phyloP scores from a whole-genome alignment of 1,140 invertebrate genomes.

The Capitella teleta region DNA sequence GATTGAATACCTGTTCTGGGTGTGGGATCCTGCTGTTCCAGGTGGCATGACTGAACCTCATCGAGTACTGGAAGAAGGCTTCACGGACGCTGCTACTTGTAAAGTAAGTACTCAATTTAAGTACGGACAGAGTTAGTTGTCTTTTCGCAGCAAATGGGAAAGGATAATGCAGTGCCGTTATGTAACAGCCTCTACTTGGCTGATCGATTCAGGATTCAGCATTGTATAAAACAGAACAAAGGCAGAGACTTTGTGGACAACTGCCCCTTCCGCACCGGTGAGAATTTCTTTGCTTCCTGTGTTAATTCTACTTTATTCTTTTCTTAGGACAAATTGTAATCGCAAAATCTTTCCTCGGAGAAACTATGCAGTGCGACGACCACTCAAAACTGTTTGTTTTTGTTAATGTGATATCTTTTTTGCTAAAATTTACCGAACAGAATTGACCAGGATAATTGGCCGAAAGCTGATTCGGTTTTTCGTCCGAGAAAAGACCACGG shows the following conservation, averaged over 20 bases:
- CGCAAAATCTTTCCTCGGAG: no score
- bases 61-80: constrained; percentile 35
- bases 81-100: constrained; percentile 30
- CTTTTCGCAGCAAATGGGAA: constrained; percentile 25
- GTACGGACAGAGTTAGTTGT: no score
- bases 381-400: background rate
- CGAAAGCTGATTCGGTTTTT: constrained; percentile 32
- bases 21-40: constrained; percentile 32
- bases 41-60: constrained; percentile 24
- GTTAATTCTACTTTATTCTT: background rate
- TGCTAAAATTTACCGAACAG: no score
- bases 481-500: constrained; percentile 24
- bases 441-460: constrained; percentile 21
- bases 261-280: constrained; percentile 36
- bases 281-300: background rate
- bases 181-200: constrained; percentile 38
- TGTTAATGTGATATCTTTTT: constrained; percentile 1
- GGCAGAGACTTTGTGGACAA: constrained; percentile 17
- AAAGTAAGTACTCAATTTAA: no score
- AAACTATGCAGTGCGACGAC: no score
- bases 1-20: constrained; percentile 39
- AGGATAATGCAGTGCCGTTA: constrained; percentile 36
- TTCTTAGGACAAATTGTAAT: no score
- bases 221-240: constrained; percentile 18
- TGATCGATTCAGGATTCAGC: constrained; percentile 28